Evolutionary conservation across 37 sponge, comb jelly and placozoan species (phyloP), one percentile per base, ranked within the genome.

Genomic region (Bolinopsis microptera): DNA sequence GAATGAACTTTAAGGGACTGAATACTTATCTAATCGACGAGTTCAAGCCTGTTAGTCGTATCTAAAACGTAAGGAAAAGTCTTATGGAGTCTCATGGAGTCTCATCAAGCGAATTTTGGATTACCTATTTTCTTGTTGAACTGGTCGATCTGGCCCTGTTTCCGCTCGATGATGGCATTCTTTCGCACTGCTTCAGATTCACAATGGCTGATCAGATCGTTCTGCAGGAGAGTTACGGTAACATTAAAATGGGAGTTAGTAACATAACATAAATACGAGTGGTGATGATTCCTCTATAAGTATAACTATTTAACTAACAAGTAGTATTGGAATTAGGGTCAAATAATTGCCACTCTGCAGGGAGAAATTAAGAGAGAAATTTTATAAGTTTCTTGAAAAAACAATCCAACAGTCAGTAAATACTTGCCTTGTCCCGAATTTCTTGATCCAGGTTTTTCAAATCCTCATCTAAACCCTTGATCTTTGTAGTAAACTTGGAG

Each of bases 71-170:
- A n/a, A n/a, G n/a, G n/a, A n/a, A n/a, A n/a, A n/a, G n/a, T n/a
- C n/a, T n/a, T n/a, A n/a, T n/a, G n/a, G n/a, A n/a, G n/a, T n/a
- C n/a, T n/a, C n/a, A n/a, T n/a, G n/a, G n/a, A n/a, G n/a, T n/a
- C n/a, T n/a, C n/a, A n/a, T 99, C 92, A 61, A 27, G 27, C 13
- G 68, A 18, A 48, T 48, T 48, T 48, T 48, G 5, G 23, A 27
- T 94, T 93, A 28, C 92, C 86, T 24, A 99, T 96, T 77, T 97
- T 99, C 94, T 99, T 99, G 93, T 97, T 99, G 41, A 99, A 37
- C 48, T 97, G 99, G 69, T 99, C 99, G 86, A 97, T 97, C 82
- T 96, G 96, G 25, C 97, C 96, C 93, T 99, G 99, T 69, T 99
- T 99, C 76, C 98, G 95, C 93, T 99, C 99, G 83, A 99, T 95